Conservation (phyloP, 2,113 vertebrate species). For the Hepsetus odoe region DNA sequence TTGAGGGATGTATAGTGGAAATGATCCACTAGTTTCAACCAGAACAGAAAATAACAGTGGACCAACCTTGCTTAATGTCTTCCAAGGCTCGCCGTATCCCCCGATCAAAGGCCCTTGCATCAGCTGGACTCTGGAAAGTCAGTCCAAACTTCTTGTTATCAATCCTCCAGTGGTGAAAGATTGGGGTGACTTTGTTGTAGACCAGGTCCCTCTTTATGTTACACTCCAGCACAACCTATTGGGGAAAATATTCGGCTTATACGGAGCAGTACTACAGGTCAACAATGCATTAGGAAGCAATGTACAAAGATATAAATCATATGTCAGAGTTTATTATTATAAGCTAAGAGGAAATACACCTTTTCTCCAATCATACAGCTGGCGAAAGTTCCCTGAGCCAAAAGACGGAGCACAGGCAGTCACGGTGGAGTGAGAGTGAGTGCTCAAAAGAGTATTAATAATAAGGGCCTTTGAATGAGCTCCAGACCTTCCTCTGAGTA, state of each 20-base stretch:
- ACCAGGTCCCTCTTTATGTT: slow-evolving; percentile 92
- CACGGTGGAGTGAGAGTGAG: slow-evolving; percentile 60
- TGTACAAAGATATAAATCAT: neutral
- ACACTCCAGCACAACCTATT: slow-evolving; percentile 97
- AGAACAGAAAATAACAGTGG: too few relatives aligned
- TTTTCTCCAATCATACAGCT: neutral
- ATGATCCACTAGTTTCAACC: too few relatives aligned
- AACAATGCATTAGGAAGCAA: neutral
- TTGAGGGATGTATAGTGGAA: too few relatives aligned
- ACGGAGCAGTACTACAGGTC: neutral
- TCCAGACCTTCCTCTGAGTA: slow-evolving; percentile 72
- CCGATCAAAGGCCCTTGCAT: slow-evolving; percentile 96
- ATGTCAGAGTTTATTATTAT: neutral
- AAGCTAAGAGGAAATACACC: neutral
- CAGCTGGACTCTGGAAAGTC: slow-evolving; percentile 99
- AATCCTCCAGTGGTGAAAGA: slow-evolving; percentile 99
- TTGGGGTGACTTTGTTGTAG: slow-evolving; percentile 99
- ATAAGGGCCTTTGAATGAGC: slow-evolving; percentile 70
- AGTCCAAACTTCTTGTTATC: slow-evolving; percentile 98
- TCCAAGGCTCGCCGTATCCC: slow-evolving; percentile 95
- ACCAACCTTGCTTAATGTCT: slow-evolving; percentile 92
- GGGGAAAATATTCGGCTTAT: slow-evolving; percentile 16
- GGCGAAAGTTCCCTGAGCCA: neutral
- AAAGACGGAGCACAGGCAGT: slow-evolving; percentile 2
- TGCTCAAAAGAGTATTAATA: slow-evolving; percentile 74